These are phyloP conservation scores for Cryptoleucopteryx plumbea DNA, from an alignment of 2,113 vertebrate species.

Conservation along the genomic window DNA sequence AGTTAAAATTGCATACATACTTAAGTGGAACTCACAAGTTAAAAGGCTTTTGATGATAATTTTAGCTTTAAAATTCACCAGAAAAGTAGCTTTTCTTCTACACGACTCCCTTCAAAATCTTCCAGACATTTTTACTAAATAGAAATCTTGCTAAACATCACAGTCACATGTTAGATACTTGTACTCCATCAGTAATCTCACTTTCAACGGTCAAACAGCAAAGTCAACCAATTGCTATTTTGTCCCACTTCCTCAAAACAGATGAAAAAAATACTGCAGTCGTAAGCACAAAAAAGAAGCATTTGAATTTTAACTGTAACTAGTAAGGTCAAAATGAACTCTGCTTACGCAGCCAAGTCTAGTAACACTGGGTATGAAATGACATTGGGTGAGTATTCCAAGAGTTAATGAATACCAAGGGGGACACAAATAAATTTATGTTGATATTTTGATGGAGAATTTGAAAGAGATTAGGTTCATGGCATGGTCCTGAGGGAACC, in stretches of 20 bases:
- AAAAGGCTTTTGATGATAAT: background rate
- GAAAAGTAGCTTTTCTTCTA: background rate
- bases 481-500: background rate
- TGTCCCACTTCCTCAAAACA: slow-evolving; percentile 7
- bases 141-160: background rate
- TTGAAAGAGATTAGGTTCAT: slow-evolving; percentile 27
- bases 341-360: background rate
- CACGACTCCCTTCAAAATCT: background rate
- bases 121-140: background rate
- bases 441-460: slow-evolving; percentile 42
- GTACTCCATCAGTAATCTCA: background rate
- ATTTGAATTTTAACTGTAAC: slow-evolving; percentile 28
- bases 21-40: background rate
- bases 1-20: background rate
- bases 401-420: slow-evolving; percentile 43
- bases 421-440: slow-evolving; percentile 29
- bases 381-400: background rate
- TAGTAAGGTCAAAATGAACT: slow-evolving; percentile 16
- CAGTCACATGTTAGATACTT: background rate
- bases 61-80: background rate
- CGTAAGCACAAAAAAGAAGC: slow-evolving; percentile 10
- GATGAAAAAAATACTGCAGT: background rate
- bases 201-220: background rate
- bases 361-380: background rate
- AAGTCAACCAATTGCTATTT: slow-evolving; percentile 39